phyloP scores from a whole-genome alignment of 1,140 invertebrate species.

The Drosophila busckii region DNA sequence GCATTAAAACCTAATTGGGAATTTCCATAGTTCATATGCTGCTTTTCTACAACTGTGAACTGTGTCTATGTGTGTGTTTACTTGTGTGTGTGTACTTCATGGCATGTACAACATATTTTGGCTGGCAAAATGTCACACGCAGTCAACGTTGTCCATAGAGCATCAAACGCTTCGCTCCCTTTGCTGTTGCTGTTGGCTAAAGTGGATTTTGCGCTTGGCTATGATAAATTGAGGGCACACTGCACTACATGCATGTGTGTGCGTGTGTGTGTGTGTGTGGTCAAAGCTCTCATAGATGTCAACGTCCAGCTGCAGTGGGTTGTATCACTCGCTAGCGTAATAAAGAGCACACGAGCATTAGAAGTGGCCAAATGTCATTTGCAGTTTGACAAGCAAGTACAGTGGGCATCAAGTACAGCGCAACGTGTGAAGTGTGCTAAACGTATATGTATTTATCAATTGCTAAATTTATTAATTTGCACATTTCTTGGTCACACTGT shows the following conservation, averaged over 20 bases:
- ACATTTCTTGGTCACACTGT: neutral
- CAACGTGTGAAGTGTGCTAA: constrained; percentile 4
- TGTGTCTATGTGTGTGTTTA: constrained; percentile 7
- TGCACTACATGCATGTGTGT: constrained; percentile 35
- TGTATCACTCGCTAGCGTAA: too few relatives aligned
- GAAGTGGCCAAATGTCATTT: constrained; percentile 74
- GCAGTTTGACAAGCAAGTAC: constrained; percentile 50
- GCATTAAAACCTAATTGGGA: constrained; percentile 76
- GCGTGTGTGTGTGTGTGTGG: too few relatives aligned
- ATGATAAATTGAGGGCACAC: constrained; percentile 68
- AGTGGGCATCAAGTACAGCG: too few relatives aligned
- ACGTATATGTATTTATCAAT: neutral
- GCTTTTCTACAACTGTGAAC: constrained; percentile 65
- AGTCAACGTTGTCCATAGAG: constrained; percentile 54
- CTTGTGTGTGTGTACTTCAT: constrained; percentile 28
- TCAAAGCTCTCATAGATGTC: too few relatives aligned
- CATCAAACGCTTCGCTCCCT: constrained; percentile 20
- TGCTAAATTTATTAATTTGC: neutral
- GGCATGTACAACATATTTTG: constrained; percentile 74
- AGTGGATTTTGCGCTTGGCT: constrained; percentile 73
- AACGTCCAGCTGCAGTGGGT: neutral
- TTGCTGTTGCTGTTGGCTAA: constrained; percentile 35
- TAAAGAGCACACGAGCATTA: constrained; percentile 32
- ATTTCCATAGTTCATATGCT: constrained; percentile 75
- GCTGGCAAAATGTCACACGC: constrained; percentile 74